Conservation (phyloP, 1,140 invertebrate genomes). For the Pogonus chalceus region DNA sequence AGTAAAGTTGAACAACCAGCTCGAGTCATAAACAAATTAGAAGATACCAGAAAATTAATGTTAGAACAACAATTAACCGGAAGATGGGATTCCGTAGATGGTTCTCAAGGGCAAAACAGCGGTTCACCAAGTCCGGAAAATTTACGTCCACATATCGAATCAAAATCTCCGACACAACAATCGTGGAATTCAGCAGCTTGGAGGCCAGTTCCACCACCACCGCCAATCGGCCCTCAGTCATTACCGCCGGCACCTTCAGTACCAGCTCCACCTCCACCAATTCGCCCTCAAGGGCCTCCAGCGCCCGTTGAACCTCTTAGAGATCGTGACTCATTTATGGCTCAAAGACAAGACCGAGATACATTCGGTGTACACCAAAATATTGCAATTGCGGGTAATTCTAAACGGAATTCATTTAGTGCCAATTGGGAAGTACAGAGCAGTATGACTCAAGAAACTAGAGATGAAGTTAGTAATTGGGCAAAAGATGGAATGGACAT, state of each 20-base stretch:
- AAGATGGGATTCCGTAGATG: conserved; percentile 33
- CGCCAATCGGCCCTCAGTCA: conserved; percentile 51
- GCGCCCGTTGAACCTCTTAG: conserved; percentile 55
- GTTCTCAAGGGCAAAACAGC: conserved; percentile 17
- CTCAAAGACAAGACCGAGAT: conserved; percentile 48
- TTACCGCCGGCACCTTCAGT: conserved; percentile 50
- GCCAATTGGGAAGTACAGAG: conserved; percentile 54
- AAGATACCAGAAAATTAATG: conserved; percentile 73
- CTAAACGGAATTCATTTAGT: conserved; percentile 50
- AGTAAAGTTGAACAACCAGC: conserved; percentile 59
- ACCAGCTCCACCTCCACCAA: conserved; percentile 61
- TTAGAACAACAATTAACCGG: conserved; percentile 73
- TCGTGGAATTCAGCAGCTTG: conserved; percentile 30
- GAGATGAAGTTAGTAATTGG: conserved; percentile 37
- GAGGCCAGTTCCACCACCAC: conserved; percentile 52
- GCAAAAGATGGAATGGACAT: conserved; percentile 35
- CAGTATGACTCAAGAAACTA: conserved; percentile 39
- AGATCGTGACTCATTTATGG: conserved; percentile 31
- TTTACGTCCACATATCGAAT: conserved; percentile 17
- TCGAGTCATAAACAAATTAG: conserved; percentile 65
- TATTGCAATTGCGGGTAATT: conserved; percentile 36
- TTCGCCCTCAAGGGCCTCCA: conserved; percentile 46
- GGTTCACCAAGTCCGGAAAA: conserved; percentile 35
- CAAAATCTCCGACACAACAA: conserved; percentile 21
- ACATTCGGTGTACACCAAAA: conserved; percentile 56